Evolutionary conservation across 2,797 vertebrate genomes (phyloP), one percentile per base, ranked within the genome.

Genomic region (Sebastes oblongus): DNA sequence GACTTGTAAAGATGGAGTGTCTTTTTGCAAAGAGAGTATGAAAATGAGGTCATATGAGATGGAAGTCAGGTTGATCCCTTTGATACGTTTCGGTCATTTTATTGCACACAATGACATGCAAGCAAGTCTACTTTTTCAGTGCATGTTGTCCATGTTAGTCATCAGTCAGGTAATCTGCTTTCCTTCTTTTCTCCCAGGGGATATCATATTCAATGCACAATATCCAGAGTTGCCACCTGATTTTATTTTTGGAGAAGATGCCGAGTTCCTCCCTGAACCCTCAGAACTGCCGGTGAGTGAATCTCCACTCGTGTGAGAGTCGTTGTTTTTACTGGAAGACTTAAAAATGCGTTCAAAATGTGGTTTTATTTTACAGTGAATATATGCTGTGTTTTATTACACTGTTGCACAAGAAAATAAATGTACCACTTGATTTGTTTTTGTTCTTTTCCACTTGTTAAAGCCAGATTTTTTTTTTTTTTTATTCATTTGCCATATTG

Each of bases 241-340:
- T 93, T 99, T 99, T 92, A 99, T 99, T 90, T 99, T 99, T 90
- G 98, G 98, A 91, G 98, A 99, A 81, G 98, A 99, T 95, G 96
- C 96, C 0, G 98, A 99, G 86, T 99, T 99, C 90, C 94, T 99
- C 58, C 98, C 98, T 30, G 98, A 99, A 84, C 97, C 98, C 13
- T 95, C 97, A 0, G 96, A 98, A 78, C 94, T 99, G 39, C 97
- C 96, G 32, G 98, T 99, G 92, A 96, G 98, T 97, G 39, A 42
- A 91, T 61, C 54, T 30, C 9, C 46, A 24, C 60, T 62, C 3
- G 3, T 24, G 16, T 14, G 20, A 50, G 5, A 52, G 22, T 56
- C 54, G 22, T 16, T 46, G 0, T 24, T 29, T 42, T 42, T n/a
- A n/a, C 9, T 58, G 39, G 34, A 50, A 52, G 46, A 69, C n/a